phyloP scores from a whole-genome alignment of 2,888 invertebrate genomes.

The Amblyjoppa fuscipennis region DNA sequence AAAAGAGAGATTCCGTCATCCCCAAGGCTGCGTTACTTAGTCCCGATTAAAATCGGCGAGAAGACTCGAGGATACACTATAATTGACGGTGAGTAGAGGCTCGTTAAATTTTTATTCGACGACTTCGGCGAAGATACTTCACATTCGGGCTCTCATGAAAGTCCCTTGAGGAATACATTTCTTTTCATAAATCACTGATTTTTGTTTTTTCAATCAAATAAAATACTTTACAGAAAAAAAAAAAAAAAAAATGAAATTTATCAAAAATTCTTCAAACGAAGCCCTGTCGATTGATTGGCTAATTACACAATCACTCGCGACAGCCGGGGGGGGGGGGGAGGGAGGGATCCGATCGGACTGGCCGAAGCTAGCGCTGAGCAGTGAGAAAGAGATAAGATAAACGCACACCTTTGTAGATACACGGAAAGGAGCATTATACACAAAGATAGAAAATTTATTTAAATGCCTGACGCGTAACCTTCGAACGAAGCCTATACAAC shows the following conservation, averaged over 20 bases:
- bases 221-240: background rate
- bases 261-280: background rate
- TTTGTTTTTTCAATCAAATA: too few species aligned
- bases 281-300: slow-evolving; percentile 1
- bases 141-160: too few species aligned
- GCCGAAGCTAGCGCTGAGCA: background rate
- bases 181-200: background rate
- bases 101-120: too few species aligned
- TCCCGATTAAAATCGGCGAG: too few species aligned
- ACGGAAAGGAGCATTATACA: slow-evolving; percentile 11
- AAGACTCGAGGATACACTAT: too few species aligned
- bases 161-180: background rate
- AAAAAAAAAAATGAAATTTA: background rate
- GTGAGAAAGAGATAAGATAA: background rate
- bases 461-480: slow-evolving; percentile 62
- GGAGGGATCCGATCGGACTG: background rate
- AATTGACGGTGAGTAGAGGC: too few species aligned
- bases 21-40: too few species aligned
- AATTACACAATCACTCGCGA: background rate
- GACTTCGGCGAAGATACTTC: too few species aligned
- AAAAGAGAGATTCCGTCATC: too few species aligned
- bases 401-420: slow-evolving; percentile 8
- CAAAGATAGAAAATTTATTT: slow-evolving; percentile 57
- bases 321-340: too few species aligned
- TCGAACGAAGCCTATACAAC: slow-evolving; percentile 54